Evolutionary conservation across 2,113 vertebrate genomes (phyloP), one percentile per base, ranked within the genome.

Genomic region (Chloropsis hardwickii): DNA sequence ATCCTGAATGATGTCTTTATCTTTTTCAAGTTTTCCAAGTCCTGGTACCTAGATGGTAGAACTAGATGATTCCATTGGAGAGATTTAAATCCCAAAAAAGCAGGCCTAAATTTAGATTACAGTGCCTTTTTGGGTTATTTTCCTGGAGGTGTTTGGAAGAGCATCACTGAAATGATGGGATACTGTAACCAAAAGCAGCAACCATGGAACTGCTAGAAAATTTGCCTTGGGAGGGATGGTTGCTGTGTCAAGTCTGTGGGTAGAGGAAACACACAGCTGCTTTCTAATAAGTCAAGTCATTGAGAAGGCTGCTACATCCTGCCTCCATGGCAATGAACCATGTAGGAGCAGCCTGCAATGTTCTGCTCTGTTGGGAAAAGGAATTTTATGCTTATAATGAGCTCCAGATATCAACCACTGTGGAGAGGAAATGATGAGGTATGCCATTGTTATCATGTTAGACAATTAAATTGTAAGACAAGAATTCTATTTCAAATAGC

Each of bases 141-240:
- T 80, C 45, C 66, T n/a, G 58, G 6, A 66, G 4, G 6, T 12
- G 5, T 42, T 69, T 69, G 42, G 58, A 79, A 70, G 2, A 57
- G 0, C 25, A 9, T 42, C 9, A 7, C 10, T 76, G 66, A 80
- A 69, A 85, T 31, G 27, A 37, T 22, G n/a, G 13, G 11, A 22
- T 47, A 5, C 9, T 35, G 27, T 47, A 56, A 85, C 20, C 24
- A 80, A 79, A 85, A 54, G 9, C n/a, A 79, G 33, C 37, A 56
- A 47, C 58, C 62, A 61, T 0, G 0, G 33, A 54, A 54, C 0
- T 2, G n/a, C 23, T 69, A 27, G n/a, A 79, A 72, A 42, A 77
- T 80, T 69, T 93, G 3, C 23, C 6, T 14, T 42, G 37, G 5
- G 10, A 4, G 1, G 4, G 2, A 24, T 23, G 40, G 6, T 48